Evolutionary conservation across 2,888 invertebrate genomes (phyloP).

Genomic region (Mythimna albipuncta): DNA sequence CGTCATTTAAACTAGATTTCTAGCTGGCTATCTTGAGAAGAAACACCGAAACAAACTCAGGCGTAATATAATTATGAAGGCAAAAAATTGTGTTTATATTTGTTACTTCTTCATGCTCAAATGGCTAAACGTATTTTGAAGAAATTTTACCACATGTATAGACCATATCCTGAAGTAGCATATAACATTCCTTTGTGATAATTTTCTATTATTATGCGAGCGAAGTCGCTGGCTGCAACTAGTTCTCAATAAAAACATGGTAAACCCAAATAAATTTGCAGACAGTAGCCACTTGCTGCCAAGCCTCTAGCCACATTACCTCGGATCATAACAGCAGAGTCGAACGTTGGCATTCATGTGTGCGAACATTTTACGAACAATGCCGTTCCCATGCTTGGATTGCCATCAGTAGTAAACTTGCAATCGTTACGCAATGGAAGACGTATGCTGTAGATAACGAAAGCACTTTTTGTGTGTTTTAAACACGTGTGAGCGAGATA

Average conservation of each 20-base stretch:
- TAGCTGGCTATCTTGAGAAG: no score
- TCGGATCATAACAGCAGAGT: conserved; percentile 77
- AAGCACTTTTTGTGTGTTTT: conserved; percentile 83
- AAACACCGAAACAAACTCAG: no score
- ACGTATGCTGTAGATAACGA: conserved; percentile 84
- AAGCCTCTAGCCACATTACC: conserved; percentile 76
- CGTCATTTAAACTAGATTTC: no score
- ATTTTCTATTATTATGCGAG: no score
- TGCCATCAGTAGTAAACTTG: conserved; percentile 86
- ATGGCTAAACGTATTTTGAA: no score
- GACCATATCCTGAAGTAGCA: no score
- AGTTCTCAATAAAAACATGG: conserved; percentile 40
- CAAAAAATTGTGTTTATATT: no score
- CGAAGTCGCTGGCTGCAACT: not conserved
- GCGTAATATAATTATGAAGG: no score
- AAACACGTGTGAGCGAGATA: conserved; percentile 84
- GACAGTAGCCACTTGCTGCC: conserved; percentile 67
- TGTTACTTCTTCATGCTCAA: no score
- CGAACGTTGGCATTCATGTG: conserved; percentile 82
- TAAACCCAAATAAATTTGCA: conserved; percentile 38
- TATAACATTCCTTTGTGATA: no score
- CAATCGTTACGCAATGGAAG: conserved; percentile 85
- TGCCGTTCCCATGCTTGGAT: conserved; percentile 86
- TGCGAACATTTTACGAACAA: conserved; percentile 84
- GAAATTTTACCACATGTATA: no score